These are phyloP conservation scores for Antennarius maculatus DNA, from an alignment of 2,797 vertebrate species.

Conservation along the genomic window DNA sequence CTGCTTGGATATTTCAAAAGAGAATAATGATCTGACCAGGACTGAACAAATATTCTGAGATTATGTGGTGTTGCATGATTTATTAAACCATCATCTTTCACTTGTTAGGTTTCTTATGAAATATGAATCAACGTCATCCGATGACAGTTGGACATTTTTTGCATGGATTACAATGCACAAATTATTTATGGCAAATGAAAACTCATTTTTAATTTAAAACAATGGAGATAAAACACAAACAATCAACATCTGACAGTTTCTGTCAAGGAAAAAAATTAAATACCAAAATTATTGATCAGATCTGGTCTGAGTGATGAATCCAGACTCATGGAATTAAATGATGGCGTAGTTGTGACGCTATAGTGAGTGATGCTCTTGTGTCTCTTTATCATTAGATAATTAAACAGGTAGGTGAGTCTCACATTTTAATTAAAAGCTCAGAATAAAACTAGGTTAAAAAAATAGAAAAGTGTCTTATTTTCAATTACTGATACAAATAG, in stretches of 20 bases:
- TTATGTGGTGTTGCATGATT: slow-evolving; percentile 58
- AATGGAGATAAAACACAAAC: slow-evolving; percentile 24
- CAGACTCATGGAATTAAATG: neutral
- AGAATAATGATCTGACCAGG: slow-evolving; percentile 35
- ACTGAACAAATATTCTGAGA: slow-evolving; percentile 16
- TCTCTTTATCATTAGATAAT: neutral
- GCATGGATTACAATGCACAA: slow-evolving; percentile 71
- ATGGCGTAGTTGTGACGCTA: slow-evolving; percentile 11
- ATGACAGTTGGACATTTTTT: slow-evolving; percentile 77
- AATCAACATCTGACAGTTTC: slow-evolving; percentile 29
- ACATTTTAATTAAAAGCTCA: slow-evolving; percentile 1
- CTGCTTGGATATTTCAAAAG: neutral
- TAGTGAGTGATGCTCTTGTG: slow-evolving; percentile 55
- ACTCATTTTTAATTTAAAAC: slow-evolving; percentile 65
- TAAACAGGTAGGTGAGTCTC: neutral
- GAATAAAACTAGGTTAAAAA: too few relatives aligned
- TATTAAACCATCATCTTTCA: slow-evolving; percentile 74
- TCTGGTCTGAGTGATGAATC: slow-evolving; percentile 12
- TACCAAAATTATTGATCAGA: slow-evolving; percentile 20
- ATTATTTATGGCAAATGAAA: slow-evolving; percentile 76
- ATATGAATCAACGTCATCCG: slow-evolving; percentile 75
- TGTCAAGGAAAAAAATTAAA: neutral
- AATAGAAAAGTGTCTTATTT: neutral
- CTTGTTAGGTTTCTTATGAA: slow-evolving; percentile 71
- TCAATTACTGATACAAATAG: neutral